Percentiles rank a stretch among this genome's conserved stretches.
These are phyloP conservation scores for Narcine bancroftii DNA, from an alignment of 2,113 vertebrate species.

Conservation along the genomic window DNA sequence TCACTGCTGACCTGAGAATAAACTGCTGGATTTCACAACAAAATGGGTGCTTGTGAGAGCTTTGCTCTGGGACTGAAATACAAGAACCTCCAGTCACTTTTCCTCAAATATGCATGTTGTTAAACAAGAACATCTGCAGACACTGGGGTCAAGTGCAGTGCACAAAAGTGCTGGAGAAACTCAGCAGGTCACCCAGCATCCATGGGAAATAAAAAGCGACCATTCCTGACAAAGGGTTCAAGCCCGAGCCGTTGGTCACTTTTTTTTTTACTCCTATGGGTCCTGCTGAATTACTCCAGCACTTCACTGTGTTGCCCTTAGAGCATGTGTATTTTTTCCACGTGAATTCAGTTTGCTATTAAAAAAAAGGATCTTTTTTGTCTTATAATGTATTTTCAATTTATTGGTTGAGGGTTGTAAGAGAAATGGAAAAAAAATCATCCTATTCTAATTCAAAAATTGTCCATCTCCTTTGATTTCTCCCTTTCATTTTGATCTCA, in stretches of 20 bases:
- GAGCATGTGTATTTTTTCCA: neutral
- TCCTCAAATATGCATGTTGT: neutral
- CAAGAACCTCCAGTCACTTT: neutral
- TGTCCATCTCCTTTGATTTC: neutral
- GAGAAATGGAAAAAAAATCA: neutral
- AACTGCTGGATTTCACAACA: neutral
- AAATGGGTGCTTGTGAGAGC: neutral
- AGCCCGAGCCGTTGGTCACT: too few relatives aligned
- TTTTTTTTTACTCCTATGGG: too few relatives aligned
- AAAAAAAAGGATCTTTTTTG: neutral
- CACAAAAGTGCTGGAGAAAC: too few relatives aligned
- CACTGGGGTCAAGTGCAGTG: too few relatives aligned
- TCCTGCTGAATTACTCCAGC: too few relatives aligned
- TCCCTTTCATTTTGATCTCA: too few relatives aligned
- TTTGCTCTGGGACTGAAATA: neutral
- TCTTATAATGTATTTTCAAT: neutral
- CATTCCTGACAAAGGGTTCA: too few relatives aligned
- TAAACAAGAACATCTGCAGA: too few relatives aligned
- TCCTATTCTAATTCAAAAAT: neutral
- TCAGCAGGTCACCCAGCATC: too few relatives aligned
- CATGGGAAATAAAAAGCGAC: too few relatives aligned
- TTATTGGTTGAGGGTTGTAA: neutral
- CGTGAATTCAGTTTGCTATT: neutral
- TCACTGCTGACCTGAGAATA: neutral
- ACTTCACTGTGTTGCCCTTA: too few relatives aligned